Base-by-base conservation (phyloP, 2,888 invertebrate genomes). In the Carcina quercana region DNA sequence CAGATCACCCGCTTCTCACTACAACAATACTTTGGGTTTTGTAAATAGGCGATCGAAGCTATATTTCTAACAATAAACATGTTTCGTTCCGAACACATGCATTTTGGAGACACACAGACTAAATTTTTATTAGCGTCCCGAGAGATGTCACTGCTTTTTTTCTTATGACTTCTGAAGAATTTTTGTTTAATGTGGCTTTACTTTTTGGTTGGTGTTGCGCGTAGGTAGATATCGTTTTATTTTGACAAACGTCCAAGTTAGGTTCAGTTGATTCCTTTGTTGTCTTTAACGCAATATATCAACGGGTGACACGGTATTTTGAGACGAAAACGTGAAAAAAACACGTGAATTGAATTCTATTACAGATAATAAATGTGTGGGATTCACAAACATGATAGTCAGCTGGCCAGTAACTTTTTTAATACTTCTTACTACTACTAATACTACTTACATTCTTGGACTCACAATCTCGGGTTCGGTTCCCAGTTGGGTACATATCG, bases 231-330 rank as follows among this genome's bases (percentile, higher is more conserved):
- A 52, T 24, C 24, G 24, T 74, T 78, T 69, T 82, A 78, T 80
- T 79, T 74, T 75, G 76, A 75, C 78, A 72, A 67, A 69, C 71
- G 63, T n/a, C n/a, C n/a, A n/a, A n/a, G n/a, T n/a, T n/a, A n/a
- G n/a, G n/a, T n/a, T n/a, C n/a, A 56, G 66, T 65, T 60, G 53
- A 66, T 57, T 62, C 60, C 66, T 74, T 76, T 79, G 75, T 79
- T 71, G 62, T 63, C 53, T 67, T 61, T 61, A 58, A 59, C 59
- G 57, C 69, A 47, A 75, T 80, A 76, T 67, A 79, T 79, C 78
- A 76, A 60, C 51, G 59, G 53, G 40, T 63, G 71, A 71, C 68
- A 68, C 56, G 55, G 58, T 57, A 63, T 65, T 66, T 61, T 60
- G 52, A 53, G 47, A 45, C 50, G 55, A 42, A 47, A 46, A 37